Evolutionary conservation across 1,140 invertebrate species (phyloP).

Genomic region (Drosophila melanica): DNA sequence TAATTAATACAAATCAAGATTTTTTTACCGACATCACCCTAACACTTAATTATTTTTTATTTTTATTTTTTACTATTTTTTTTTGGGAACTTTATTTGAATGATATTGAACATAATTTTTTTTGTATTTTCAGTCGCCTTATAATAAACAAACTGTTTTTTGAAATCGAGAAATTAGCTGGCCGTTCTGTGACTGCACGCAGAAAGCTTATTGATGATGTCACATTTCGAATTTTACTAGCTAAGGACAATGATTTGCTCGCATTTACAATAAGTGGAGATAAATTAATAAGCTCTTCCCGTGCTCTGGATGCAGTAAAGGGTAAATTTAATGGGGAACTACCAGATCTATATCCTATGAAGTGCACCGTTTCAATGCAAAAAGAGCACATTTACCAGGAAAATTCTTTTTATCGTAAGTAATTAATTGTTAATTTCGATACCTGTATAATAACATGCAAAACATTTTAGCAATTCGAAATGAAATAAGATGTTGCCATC

Average conservation of each 20-base stretch:
- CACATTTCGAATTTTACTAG: slow-evolving; percentile 85
- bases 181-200: slow-evolving; percentile 85
- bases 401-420: slow-evolving; percentile 89
- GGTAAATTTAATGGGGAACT: slow-evolving; percentile 85
- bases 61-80: background rate
- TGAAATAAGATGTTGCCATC: slow-evolving; percentile 84
- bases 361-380: slow-evolving; percentile 88
- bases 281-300: slow-evolving; percentile 87
- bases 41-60: no score
- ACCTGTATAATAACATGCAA: background rate
- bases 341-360: slow-evolving; percentile 89
- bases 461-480: slow-evolving; percentile 85
- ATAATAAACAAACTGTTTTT: slow-evolving; percentile 89
- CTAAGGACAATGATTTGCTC: slow-evolving; percentile 87
- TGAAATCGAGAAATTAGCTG: slow-evolving; percentile 88
- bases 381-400: slow-evolving; percentile 87
- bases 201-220: slow-evolving; percentile 86
- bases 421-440: background rate
- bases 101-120: background rate
- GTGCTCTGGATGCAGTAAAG: slow-evolving; percentile 86
- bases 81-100: background rate
- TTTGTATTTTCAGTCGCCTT: slow-evolving; percentile 87
- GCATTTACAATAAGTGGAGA: slow-evolving; percentile 88
- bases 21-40: no score
- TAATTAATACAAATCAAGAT: no score